These are phyloP conservation scores for Mesorhabditis belari DNA, from an alignment of 2,888 invertebrate species.

Conservation along the genomic window DNA sequence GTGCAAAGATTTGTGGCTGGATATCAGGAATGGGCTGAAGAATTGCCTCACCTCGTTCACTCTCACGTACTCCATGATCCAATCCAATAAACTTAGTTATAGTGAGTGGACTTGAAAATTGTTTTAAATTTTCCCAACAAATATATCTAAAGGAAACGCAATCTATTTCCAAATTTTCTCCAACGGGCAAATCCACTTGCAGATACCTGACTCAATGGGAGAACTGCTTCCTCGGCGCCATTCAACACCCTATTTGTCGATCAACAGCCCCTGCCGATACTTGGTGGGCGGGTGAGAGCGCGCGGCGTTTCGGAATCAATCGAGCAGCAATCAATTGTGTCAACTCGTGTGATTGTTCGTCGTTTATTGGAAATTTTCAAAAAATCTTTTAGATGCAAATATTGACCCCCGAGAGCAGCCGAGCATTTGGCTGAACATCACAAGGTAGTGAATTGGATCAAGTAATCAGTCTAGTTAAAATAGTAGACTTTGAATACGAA, in stretches of 20 bases:
- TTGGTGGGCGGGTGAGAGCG: not conserved
- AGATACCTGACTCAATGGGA: not conserved
- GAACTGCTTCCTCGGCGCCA: not conserved
- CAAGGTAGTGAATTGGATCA: not conserved
- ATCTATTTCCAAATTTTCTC: no score
- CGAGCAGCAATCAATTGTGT: not conserved
- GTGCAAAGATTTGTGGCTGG: not conserved
- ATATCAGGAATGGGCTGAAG: not conserved
- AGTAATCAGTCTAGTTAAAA: no score
- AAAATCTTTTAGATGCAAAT: not conserved
- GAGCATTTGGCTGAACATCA: not conserved
- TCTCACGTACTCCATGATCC: not conserved
- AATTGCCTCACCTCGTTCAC: not conserved
- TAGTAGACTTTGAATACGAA: no score
- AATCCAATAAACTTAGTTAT: no score
- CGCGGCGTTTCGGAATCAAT: not conserved
- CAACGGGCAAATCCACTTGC: no score
- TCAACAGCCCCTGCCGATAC: not conserved
- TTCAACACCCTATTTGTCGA: not conserved
- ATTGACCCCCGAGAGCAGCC: not conserved
- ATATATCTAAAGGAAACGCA: no score
- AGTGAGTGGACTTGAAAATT: no score
- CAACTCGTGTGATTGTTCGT: not conserved
- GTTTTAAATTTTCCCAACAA: no score
- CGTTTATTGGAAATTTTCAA: not conserved